A percentile compares a stretch with the other conserved stretches of the same genome.
Conservation (phyloP, 2,113 vertebrate genomes). For the Amia ocellicauda region DNA sequence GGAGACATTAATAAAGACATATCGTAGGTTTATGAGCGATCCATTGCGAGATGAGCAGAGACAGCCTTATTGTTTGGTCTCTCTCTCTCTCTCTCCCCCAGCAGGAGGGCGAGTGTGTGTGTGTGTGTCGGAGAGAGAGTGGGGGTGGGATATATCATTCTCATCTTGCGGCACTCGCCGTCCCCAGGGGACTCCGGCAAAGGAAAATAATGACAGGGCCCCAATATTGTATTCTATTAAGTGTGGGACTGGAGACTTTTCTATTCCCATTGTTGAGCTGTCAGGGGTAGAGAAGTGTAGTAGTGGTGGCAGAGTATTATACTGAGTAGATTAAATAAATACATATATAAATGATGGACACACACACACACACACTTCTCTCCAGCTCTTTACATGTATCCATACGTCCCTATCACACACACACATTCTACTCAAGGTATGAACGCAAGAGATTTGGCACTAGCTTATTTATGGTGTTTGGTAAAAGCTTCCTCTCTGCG, state of each 20-base stretch:
- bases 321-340: conserved; percentile 6
- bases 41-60: conserved; percentile 7
- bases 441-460: too few species aligned
- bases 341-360: too few species aligned
- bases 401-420: too few species aligned
- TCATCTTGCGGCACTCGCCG: conserved; percentile 15
- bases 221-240: conserved; percentile 24
- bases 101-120: not conserved
- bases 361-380: too few species aligned
- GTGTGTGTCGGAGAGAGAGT: conserved; percentile 24
- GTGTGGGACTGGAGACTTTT: conserved; percentile 31
- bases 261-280: conserved; percentile 27
- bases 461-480: too few species aligned
- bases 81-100: not conserved
- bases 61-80: conserved; percentile 11
- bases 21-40: conserved; percentile 9
- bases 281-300: conserved; percentile 6
- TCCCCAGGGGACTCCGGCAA: conserved; percentile 29
- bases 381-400: too few species aligned
- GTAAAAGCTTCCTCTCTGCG: too few species aligned
- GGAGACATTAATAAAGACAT: conserved; percentile 16
- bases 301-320: not conserved
- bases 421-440: too few species aligned
- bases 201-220: conserved; percentile 25
- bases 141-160: conserved; percentile 36